Conservation (phyloP, 2,888 invertebrate genomes). For the Seladonia tumulorum region DNA sequence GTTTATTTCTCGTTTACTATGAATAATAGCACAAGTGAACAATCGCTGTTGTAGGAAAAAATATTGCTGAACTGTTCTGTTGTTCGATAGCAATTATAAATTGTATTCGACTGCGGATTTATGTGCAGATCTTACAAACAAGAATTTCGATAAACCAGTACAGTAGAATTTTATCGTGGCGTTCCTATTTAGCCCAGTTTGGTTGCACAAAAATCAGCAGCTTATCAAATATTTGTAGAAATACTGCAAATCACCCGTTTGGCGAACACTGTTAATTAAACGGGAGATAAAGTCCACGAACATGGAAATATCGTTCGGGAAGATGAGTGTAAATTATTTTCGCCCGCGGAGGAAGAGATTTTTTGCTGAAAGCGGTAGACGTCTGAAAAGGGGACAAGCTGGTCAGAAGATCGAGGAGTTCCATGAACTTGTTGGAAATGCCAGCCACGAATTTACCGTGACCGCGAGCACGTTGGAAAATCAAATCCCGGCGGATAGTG, state of each 20-base stretch:
- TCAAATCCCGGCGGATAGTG: constrained; percentile 63
- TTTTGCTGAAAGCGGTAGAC: neutral
- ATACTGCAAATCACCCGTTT: neutral
- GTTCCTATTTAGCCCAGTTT: no score
- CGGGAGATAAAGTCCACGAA: neutral
- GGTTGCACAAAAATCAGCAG: neutral
- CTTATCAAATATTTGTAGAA: neutral
- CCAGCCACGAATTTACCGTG: constrained; percentile 66
- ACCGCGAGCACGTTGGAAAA: constrained; percentile 63
- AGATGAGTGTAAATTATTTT: neutral
- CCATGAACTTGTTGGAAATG: constrained; percentile 57
- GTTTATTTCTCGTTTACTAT: neutral
- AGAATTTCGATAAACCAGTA: no score
- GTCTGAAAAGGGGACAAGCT: constrained; percentile 4
- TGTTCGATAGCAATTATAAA: neutral
- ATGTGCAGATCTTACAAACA: no score
- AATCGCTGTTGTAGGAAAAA: neutral
- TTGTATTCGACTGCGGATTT: no score
- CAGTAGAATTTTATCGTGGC: no score
- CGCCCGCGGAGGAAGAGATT: neutral
- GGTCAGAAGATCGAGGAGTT: constrained; percentile 25
- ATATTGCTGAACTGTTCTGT: neutral
- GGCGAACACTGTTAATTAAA: neutral
- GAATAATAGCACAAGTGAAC: neutral
- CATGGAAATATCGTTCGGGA: neutral